A percentile compares a stretch with the other conserved stretches of the same genome.
phyloP scores from a whole-genome alignment of 1,140 invertebrate genomes.

The Alviniconcha marisindica region DNA sequence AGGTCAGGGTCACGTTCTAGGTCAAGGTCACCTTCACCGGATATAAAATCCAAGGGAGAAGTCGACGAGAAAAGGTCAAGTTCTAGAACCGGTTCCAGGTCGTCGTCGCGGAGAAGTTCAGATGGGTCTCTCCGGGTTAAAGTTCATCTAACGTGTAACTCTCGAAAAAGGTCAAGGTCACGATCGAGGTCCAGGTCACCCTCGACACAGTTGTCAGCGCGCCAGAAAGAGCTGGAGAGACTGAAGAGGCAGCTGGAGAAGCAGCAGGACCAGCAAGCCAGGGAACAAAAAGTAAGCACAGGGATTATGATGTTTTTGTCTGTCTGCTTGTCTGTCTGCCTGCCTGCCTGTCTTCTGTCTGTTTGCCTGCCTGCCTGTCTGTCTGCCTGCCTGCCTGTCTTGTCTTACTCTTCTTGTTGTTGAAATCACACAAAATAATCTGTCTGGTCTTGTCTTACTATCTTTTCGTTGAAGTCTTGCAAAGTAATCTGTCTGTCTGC shows the following conservation, averaged over 20 bases:
- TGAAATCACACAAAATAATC: too few relatives aligned
- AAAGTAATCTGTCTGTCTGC: too few relatives aligned
- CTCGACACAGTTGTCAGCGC: constrained; percentile 30
- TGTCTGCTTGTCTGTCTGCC: too few relatives aligned
- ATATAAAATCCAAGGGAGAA: background rate
- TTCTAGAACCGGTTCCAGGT: background rate
- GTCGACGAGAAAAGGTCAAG: background rate
- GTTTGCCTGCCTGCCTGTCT: too few relatives aligned
- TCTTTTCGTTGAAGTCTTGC: too few relatives aligned
- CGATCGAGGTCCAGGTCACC: constrained; percentile 32
- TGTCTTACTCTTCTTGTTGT: too few relatives aligned
- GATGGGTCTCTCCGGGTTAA: background rate
- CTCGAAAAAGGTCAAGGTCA: constrained; percentile 31
- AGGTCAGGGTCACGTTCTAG: constrained; percentile 11
- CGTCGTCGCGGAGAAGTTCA: background rate
- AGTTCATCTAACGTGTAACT: too few relatives aligned
- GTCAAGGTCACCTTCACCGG: background rate
- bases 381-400: too few relatives aligned
- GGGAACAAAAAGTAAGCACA: constrained; percentile 14
- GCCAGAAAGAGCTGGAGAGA: constrained; percentile 42
- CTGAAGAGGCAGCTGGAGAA: constrained; percentile 46
- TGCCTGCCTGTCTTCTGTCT: too few relatives aligned
- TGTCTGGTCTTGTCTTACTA: too few relatives aligned
- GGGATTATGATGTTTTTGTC: too few relatives aligned
- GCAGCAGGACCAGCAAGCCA: constrained; percentile 42